Base-by-base conservation (phyloP, 2,113 vertebrate genomes). In the Xenopus laevis region DNA sequence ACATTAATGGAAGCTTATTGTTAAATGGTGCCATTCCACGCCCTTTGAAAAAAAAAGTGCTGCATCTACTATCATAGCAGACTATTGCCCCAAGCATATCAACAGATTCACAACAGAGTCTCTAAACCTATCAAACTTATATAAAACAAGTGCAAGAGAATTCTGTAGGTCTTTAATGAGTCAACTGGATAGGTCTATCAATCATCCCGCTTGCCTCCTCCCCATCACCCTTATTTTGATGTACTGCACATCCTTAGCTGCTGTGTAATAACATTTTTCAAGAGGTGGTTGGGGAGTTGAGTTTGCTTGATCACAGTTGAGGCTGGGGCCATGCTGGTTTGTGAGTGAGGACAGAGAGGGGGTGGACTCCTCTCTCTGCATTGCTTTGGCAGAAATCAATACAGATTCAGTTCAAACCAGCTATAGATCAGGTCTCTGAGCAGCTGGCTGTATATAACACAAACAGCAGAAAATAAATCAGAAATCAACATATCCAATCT, bases 361-460 rank as follows among this genome's bases (percentile, higher is more conserved):
- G 78, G 81, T 77, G 80, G 76, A 81, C 72, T 73, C 79, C 79
- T 83, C 81, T 86, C 79, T 85, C 84, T 84, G 84, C 84, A 87
- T 84, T 86, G 84, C 85, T 80, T 80, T 77, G 83, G 87, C 79
- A 78, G 82, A 87, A 83, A 86, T 89, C 89, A 74, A 91, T 90
- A 89, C 81, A 84, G 83, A 85, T 84, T 86, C 86, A 79, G 80
- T 83, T 72, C 81, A 87, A 86, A 84, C 87, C 86, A 86, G 66
- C 66, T 71, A 62, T 21, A 69, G 86, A 90, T 90, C 87, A 85
- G 87, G 83, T 84, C 86, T 83, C 85, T 79, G 84, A 84, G 83
- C 87, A 76, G 66, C 73, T 46, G 18, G 58, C 73, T 69, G 58
- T 76, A 57, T 62, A 76, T 63, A 76, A 76, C 52, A 69, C 73